Evolutionary conservation across 2,113 vertebrate genomes (phyloP).

Genomic region (Sus scrofa): T2T-Sscrofa CM000816.6:87293001-87293500

Average conservation of each 20-base stretch:
- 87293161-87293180: not conserved
- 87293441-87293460: not conserved
- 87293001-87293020: not conserved
- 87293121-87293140: not conserved
- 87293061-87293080: not conserved
- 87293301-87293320: not conserved
- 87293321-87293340: not conserved
- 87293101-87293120: not conserved
- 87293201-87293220: not conserved
- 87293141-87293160: not conserved
- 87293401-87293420: not conserved
- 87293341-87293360: not conserved
- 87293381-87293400: not conserved
- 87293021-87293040: not conserved
- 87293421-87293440: not conserved
- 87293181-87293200: not conserved
- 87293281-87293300: not conserved
- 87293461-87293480: not conserved
- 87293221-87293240: not conserved
- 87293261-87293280: not conserved
- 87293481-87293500: not conserved
- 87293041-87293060: not conserved
- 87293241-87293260: not conserved
- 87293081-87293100: not conserved
- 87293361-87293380: not conserved